Evolutionary conservation across 2,113 vertebrate species (phyloP).

Genomic region (Myotis yumanensis): DNA sequence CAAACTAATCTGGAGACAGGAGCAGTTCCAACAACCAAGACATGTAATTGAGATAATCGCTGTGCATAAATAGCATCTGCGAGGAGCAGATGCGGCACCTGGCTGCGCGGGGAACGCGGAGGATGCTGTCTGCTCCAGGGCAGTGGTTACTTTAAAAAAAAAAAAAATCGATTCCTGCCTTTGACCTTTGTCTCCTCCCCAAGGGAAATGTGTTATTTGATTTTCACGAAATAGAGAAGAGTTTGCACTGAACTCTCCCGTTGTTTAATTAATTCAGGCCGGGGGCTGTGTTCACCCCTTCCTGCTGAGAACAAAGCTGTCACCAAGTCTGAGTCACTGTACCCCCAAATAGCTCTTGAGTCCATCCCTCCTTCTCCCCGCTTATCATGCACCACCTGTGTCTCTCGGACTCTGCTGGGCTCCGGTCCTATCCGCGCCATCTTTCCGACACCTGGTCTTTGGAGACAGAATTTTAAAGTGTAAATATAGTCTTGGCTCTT

Average conservation of each 20-base stretch:
- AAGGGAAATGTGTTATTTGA: background rate
- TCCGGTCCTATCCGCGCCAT: background rate
- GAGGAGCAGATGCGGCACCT: constrained; percentile 82
- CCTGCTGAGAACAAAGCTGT: background rate
- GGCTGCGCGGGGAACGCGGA: background rate
- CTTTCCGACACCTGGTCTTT: background rate
- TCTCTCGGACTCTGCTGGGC: background rate
- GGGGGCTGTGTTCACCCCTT: background rate
- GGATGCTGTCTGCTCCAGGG: background rate
- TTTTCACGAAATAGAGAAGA: background rate
- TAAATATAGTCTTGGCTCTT: background rate
- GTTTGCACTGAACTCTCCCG: background rate
- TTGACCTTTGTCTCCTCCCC: constrained; percentile 25
- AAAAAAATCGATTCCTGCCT: background rate
- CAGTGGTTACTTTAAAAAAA: background rate
- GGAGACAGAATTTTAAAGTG: background rate
- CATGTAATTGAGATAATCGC: constrained; percentile 77
- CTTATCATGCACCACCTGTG: background rate
- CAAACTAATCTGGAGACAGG: constrained; percentile 60
- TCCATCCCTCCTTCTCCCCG: rapidly evolving
- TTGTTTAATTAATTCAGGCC: background rate
- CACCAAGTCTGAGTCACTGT: background rate
- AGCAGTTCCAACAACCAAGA: constrained; percentile 63
- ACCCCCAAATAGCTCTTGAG: background rate
- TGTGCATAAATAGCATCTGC: constrained; percentile 81